A percentile compares a stretch with the other conserved stretches of the same genome.
phyloP scores from a whole-genome alignment of 2,888 invertebrate genomes.

The Drosophila robusta region DNA sequence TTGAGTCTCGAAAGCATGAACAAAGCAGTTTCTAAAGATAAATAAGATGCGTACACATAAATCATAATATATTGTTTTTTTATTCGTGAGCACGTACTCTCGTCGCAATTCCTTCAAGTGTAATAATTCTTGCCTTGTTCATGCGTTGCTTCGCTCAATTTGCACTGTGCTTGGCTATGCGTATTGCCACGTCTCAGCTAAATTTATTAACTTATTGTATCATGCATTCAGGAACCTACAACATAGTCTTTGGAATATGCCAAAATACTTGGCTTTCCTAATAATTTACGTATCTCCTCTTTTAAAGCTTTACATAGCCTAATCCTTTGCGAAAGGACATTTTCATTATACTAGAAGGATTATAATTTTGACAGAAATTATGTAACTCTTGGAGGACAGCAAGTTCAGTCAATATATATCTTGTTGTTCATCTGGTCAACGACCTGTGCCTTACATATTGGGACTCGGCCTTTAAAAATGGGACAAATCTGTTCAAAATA shows the following conservation, averaged over 20 bases:
- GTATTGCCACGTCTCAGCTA: not conserved
- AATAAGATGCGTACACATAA: slow-evolving; percentile 13
- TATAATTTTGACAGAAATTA: no score
- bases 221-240: not conserved
- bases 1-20: slow-evolving; percentile 5
- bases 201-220: not conserved
- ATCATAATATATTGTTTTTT: slow-evolving; percentile 21
- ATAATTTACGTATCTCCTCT: no score
- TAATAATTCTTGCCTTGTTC: slow-evolving; percentile 7
- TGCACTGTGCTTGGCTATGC: not conserved
- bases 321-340: no score
- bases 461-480: no score
- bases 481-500: no score
- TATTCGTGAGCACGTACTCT: slow-evolving; percentile 3
- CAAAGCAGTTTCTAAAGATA: not conserved
- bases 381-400: no score
- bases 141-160: not conserved
- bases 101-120: not conserved
- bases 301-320: no score
- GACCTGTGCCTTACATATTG: no score
- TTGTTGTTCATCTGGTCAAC: no score
- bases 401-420: no score
- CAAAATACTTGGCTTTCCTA: not conserved
- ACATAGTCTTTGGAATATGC: not conserved
- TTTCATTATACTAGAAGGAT: no score